Conservation (phyloP, 35 echinoderm and acorn worm species). For the Holothuria glaberrima region DNA sequence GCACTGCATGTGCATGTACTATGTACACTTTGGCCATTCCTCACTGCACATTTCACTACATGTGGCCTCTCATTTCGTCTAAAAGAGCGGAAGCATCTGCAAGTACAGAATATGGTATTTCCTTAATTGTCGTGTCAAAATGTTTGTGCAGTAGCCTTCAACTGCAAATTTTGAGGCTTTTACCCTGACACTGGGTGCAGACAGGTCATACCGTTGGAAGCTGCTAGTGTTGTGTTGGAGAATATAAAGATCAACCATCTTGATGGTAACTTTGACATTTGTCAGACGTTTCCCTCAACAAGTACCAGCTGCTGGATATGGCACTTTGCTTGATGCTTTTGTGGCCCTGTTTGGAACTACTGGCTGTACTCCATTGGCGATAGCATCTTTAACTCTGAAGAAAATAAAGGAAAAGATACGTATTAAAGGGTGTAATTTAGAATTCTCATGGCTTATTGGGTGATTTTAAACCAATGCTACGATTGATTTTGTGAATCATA, state of each 20-base stretch:
- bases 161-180: constrained; percentile 34
- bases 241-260: constrained; percentile 24
- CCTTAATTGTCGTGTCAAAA: constrained; percentile 13
- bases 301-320: constrained; percentile 1
- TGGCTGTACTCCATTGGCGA: constrained; percentile 27
- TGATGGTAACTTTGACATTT: neutral
- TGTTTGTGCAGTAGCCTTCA: constrained; percentile 32
- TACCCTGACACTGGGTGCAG: constrained; percentile 25
- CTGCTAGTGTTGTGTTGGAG: constrained; percentile 9
- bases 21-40: neutral
- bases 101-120: constrained; percentile 20
- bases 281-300: constrained; percentile 8
- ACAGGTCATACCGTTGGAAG: neutral
- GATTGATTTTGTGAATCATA: neutral
- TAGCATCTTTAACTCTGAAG: constrained; percentile 43
- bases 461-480: neutral
- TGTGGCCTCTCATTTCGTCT: constrained; percentile 21
- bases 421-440: neutral
- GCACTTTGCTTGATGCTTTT: neutral
- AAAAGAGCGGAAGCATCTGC: constrained; percentile 3
- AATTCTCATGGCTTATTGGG: neutral
- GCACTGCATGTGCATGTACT: constrained; percentile 25
- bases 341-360: neutral
- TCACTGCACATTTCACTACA: constrained; percentile 24
- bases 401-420: constrained; percentile 2